Conservation (phyloP, 2,888 invertebrate genomes). For the Adelphocoris suturalis region DNA sequence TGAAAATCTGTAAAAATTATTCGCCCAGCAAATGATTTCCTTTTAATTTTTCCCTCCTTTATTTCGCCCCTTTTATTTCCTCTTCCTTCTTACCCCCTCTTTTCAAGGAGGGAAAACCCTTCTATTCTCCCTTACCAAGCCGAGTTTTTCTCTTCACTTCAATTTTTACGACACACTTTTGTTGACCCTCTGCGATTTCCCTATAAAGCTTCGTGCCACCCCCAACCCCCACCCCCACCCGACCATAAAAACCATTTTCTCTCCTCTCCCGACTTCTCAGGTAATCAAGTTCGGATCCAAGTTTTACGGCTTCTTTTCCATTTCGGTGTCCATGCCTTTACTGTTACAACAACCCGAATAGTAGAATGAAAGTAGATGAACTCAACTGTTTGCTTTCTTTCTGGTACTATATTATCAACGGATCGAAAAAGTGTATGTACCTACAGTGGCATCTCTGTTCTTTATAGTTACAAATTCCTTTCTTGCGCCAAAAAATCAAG, state of each 20-base stretch:
- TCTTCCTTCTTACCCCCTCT: neutral
- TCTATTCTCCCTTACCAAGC: neutral
- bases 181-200: slow-evolving; percentile 15
- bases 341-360: neutral
- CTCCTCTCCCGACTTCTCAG: neutral
- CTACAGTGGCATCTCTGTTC: too few relatives aligned
- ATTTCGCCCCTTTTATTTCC: slow-evolving; percentile 10
- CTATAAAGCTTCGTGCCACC: slow-evolving; percentile 31
- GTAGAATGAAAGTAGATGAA: too few relatives aligned
- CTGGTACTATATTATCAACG: too few relatives aligned
- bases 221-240: neutral
- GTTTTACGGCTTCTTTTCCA: slow-evolving; percentile 36
- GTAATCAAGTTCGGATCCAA: slow-evolving; percentile 45
- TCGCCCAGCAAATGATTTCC: neutral
- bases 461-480: too few relatives aligned
- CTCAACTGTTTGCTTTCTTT: too few relatives aligned
- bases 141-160: neutral
- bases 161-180: slow-evolving; percentile 58
- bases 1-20: neutral
- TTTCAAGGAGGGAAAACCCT: neutral
- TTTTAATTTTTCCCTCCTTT: neutral
- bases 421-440: too few relatives aligned
- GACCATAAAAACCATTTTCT: neutral
- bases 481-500: too few relatives aligned
- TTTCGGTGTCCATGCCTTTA: slow-evolving; percentile 2